Base-by-base conservation (phyloP, 2,888 invertebrate species). In the Acanthosoma haemorrhoidale region DNA sequence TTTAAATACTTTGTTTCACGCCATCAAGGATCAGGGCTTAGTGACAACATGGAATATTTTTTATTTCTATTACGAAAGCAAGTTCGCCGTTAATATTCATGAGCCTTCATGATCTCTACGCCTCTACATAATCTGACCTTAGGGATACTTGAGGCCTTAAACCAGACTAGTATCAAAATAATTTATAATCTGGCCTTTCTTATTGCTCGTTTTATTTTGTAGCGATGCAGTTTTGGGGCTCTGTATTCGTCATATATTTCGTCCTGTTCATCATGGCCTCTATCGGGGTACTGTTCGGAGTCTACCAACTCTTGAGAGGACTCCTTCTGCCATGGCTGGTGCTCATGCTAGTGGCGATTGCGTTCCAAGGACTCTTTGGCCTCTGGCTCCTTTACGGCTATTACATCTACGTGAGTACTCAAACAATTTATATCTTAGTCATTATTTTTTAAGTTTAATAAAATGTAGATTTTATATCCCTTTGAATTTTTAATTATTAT, bases 301-400 rank as follows among this genome's bases (percentile, higher is more conserved):
- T 90, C 16, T 82, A 82, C 70, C 84, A 83, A 73, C 88, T 88
- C 81, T 89, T 90, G 77, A 83, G 94, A 76, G 94, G 93, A 0
- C 84, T 89, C 80, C 85, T 94, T 78, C 80, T 94, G 41, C 94
- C 94, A 0, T 94, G 93, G 92, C 79, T 94, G 51, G 78, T 83
- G 11, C 81, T 85, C 0, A 87, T 91, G 82, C 87, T 86, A 0
- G 75, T 89, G 9, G 85, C 87, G 13, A 88, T 91, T 60, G 72
- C 86, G 0, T 92, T 92, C 79, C 92, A 93, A 79, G 80, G 91
- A 5, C 78, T 87, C 2, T 93, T 92, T 79, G 91, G 93, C 4
- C 80, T 94, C 31, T 94, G 94, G 92, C 83, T 94, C 2, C 82
- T 94, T 38, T 91, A 90, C 73, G 92, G 93, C 73, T 94, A 94